Conservation (phyloP, 1,140 invertebrate genomes). For the Nephotettix cincticeps region DNA sequence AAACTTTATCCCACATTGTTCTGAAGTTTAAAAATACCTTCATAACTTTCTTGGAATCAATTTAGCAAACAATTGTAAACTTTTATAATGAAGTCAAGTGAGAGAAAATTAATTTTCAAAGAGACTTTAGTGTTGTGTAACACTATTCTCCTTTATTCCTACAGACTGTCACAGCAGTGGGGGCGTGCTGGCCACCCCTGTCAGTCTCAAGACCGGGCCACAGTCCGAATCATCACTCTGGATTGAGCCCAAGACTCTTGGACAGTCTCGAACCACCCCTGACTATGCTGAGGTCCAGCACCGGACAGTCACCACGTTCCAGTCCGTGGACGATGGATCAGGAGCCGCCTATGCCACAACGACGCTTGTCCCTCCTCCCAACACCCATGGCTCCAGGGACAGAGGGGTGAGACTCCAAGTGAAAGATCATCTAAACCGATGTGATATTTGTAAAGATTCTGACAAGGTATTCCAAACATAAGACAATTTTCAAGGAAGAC, state of each 20-base stretch:
- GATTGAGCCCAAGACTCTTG: conserved; percentile 35
- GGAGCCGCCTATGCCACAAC: conserved; percentile 43
- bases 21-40: too few relatives aligned
- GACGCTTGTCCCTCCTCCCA: conserved; percentile 37
- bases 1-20: too few relatives aligned
- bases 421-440: neutral
- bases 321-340: conserved; percentile 26
- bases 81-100: too few relatives aligned
- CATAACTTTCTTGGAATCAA: too few relatives aligned
- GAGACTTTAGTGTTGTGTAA: too few relatives aligned
- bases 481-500: too few relatives aligned
- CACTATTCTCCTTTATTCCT: too few relatives aligned
- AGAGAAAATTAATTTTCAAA: too few relatives aligned
- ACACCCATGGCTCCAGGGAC: neutral
- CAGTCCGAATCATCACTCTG: conserved; percentile 38
- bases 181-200: conserved; percentile 49
- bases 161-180: conserved; percentile 50
- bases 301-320: conserved; percentile 33
- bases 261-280: conserved; percentile 33
- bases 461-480: too few relatives aligned
- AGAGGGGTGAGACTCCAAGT: neutral
- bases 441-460: too few relatives aligned
- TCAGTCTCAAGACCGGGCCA: conserved; percentile 40
- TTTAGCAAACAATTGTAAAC: too few relatives aligned
- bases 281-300: conserved; percentile 41